A percentile compares a stretch with the other conserved stretches of the same genome.
Conservation (phyloP, 1,140 invertebrate genomes). For the Panulirus ornatus region DNA sequence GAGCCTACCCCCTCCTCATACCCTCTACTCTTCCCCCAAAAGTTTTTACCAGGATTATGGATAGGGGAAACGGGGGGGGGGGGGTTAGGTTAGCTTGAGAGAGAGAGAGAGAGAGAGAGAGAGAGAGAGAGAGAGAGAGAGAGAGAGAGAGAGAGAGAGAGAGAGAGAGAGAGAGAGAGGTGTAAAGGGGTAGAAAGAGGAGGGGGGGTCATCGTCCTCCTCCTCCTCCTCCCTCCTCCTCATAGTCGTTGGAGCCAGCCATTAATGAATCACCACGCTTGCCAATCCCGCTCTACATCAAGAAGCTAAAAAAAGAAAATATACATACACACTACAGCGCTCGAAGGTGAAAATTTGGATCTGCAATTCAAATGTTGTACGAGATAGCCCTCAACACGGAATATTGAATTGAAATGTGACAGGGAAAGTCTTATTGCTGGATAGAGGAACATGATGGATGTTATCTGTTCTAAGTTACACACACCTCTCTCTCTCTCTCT, state of each 20-base stretch:
- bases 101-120: not conserved
- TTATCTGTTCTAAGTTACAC: not conserved
- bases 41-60: too few relatives aligned
- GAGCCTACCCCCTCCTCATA: too few relatives aligned
- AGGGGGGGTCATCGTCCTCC: too few relatives aligned
- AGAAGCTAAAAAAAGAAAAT: slow-evolving; percentile 60
- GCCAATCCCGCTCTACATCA: slow-evolving; percentile 35
- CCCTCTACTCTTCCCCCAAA: too few relatives aligned
- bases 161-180: too few relatives aligned
- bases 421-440: slow-evolving; percentile 18
- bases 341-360: slow-evolving; percentile 63
- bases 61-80: too few relatives aligned
- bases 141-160: not conserved
- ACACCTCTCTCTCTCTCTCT: slow-evolving; percentile 10
- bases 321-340: slow-evolving; percentile 14
- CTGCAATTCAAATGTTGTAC: slow-evolving; percentile 48
- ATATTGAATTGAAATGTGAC: slow-evolving; percentile 61
- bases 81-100: too few relatives aligned
- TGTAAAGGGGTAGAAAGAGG: slow-evolving; percentile 9
- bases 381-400: slow-evolving; percentile 37
- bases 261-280: slow-evolving; percentile 55
- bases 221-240: not conserved
- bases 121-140: not conserved
- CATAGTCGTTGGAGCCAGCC: not conserved
- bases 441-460: not conserved